Conservation (phyloP, 1,140 invertebrate genomes). For the Riptortus pedestris region DNA sequence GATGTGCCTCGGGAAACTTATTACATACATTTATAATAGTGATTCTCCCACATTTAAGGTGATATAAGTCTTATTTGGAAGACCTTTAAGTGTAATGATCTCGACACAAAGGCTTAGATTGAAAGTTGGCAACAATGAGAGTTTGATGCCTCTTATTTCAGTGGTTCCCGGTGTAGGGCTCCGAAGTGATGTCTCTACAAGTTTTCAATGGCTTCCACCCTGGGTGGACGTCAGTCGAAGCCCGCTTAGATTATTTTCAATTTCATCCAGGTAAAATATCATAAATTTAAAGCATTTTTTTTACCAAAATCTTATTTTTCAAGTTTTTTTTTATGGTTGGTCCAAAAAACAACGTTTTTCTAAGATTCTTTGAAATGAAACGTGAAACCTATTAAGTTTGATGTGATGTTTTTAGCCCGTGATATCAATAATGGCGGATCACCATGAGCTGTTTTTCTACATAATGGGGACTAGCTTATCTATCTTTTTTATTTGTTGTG, state of each 20-base stretch:
- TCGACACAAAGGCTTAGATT: neutral
- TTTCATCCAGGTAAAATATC: neutral
- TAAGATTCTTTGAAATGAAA: neutral
- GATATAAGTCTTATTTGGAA: no score
- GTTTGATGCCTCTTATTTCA: conserved; percentile 14
- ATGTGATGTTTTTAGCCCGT: conserved; percentile 4
- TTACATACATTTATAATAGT: no score
- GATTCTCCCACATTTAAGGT: no score
- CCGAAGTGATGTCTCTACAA: conserved; percentile 14
- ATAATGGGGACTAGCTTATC: neutral
- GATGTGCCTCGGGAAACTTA: no score
- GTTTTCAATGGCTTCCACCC: conserved; percentile 17
- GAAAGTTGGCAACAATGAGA: conserved; percentile 1
- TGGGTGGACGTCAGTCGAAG: neutral
- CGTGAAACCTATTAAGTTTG: neutral
- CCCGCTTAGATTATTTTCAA: neutral
- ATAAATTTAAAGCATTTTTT: neutral
- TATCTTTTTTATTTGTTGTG: neutral
- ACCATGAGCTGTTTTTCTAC: neutral
- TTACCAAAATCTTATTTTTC: no score
- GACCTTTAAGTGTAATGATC: conserved; percentile 1
- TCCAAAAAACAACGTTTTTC: no score
- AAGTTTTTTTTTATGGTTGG: neutral
- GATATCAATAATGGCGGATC: conserved; percentile 16
- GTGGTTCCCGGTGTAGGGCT: conserved; percentile 12